A percentile compares a stretch with the other conserved stretches of the same genome.
Conservation (phyloP, 2,113 vertebrate genomes). For the Tapirus terrestris region DNA sequence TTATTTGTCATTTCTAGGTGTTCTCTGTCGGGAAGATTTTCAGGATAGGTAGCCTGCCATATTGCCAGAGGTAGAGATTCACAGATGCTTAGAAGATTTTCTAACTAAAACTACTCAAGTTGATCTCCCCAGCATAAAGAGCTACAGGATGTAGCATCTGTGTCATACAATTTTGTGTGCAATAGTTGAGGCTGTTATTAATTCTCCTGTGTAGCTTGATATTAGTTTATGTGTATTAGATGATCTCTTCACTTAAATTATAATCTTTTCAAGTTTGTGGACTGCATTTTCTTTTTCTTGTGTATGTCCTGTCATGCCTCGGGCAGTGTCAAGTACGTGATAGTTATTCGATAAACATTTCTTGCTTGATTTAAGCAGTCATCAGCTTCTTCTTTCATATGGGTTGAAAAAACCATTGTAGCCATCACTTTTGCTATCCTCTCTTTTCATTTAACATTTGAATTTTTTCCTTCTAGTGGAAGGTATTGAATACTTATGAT, state of each 20-base stretch:
- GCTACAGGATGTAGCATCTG: background rate
- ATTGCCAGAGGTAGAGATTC: background rate
- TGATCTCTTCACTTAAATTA: background rate
- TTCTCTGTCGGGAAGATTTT: background rate
- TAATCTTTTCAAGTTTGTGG: background rate
- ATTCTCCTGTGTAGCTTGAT: background rate
- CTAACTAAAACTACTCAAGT: background rate
- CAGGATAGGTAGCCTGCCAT: background rate
- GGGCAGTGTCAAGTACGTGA: background rate
- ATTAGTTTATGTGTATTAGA: background rate
- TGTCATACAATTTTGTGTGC: background rate
- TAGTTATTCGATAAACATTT: background rate
- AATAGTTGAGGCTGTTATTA: background rate
- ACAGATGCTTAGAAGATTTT: background rate
- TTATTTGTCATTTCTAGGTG: background rate
- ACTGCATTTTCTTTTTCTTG: background rate
- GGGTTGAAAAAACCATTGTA: background rate
- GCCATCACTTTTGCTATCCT: background rate
- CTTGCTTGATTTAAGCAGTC: background rate
- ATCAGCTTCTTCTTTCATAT: background rate
- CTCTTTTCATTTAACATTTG: constrained; percentile 11
- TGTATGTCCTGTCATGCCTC: background rate
- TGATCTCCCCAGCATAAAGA: background rate
- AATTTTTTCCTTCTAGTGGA: background rate
- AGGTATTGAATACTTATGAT: constrained; percentile 38